Conservation (phyloP, 2,888 invertebrate genomes). For the Habrosyne pyritoides region DNA sequence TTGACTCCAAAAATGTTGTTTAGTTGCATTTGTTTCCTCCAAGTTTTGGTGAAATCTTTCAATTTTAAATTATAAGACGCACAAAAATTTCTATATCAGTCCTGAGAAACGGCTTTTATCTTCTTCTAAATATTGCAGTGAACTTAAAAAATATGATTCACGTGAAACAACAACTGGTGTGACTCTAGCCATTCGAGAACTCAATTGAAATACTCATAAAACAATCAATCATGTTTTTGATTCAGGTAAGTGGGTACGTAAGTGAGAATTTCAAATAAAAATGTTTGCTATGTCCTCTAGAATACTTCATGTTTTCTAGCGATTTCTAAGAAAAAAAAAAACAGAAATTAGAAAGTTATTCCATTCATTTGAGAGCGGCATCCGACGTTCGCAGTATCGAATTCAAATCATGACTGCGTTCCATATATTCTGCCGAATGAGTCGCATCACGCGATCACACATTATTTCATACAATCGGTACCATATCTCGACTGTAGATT, state of each 20-base stretch:
- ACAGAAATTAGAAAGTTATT: slow-evolving; percentile 61
- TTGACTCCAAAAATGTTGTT: background rate
- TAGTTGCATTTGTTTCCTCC: background rate
- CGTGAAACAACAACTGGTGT: background rate
- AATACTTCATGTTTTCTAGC: slow-evolving; percentile 21
- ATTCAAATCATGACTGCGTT: slow-evolving; percentile 49
- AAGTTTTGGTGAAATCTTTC: background rate
- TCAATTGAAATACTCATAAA: background rate
- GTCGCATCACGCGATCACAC: slow-evolving; percentile 52
- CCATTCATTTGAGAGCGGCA: slow-evolving; percentile 44
- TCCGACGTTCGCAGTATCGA: slow-evolving; percentile 49
- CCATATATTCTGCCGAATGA: slow-evolving; percentile 42
- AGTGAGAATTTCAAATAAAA: background rate
- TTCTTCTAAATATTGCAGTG: background rate
- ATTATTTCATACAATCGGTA: slow-evolving; percentile 28
- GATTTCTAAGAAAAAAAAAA: slow-evolving; percentile 41
- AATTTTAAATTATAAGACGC: background rate
- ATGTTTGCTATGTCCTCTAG: background rate
- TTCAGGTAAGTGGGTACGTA: background rate
- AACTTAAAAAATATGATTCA: background rate
- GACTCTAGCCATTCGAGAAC: no score
- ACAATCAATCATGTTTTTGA: background rate
- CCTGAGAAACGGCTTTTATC: no score
- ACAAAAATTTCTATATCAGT: background rate
- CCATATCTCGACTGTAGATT: slow-evolving; percentile 19